Evolutionary conservation across 2,113 vertebrate genomes (phyloP).

Genomic region (Tyrannus savana): DNA sequence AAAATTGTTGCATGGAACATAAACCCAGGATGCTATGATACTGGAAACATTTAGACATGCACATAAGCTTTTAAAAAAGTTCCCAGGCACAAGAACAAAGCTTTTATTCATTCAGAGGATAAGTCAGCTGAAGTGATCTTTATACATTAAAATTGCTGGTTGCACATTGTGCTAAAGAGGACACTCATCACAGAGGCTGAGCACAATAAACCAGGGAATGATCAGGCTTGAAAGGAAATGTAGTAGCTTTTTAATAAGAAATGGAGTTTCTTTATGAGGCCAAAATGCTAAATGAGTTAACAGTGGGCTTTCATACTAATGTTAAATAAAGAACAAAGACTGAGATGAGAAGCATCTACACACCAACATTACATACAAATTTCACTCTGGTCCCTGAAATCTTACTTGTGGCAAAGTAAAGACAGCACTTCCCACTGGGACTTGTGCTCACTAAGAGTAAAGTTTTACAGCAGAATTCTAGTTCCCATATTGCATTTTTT

Average conservation of each 20-base stretch:
- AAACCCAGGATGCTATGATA: slow-evolving; percentile 27
- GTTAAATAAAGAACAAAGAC: background rate
- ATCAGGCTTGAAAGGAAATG: background rate
- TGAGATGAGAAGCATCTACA: background rate
- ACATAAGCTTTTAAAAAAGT: slow-evolving; percentile 29
- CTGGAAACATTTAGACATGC: slow-evolving; percentile 33
- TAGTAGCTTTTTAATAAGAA: background rate
- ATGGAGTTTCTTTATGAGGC: background rate
- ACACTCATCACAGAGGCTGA: slow-evolving; percentile 11
- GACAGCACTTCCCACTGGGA: background rate
- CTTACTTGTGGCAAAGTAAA: background rate
- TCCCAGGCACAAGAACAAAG: slow-evolving; percentile 39
- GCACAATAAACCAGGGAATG: background rate
- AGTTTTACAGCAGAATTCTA: background rate
- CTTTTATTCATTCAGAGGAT: slow-evolving; percentile 45
- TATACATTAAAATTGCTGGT: background rate
- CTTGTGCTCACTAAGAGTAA: background rate
- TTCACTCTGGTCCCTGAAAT: background rate
- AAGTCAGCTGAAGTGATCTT: slow-evolving; percentile 51
- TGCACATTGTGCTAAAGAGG: background rate
- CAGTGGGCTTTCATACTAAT: background rate
- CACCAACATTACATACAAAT: background rate
- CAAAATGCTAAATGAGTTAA: slow-evolving; percentile 19
- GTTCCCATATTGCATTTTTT: background rate
- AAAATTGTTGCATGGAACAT: slow-evolving; percentile 22